Evolutionary conservation across 2,797 vertebrate species (phyloP).

Genomic region (Catamblyrhynchus diadema): DNA sequence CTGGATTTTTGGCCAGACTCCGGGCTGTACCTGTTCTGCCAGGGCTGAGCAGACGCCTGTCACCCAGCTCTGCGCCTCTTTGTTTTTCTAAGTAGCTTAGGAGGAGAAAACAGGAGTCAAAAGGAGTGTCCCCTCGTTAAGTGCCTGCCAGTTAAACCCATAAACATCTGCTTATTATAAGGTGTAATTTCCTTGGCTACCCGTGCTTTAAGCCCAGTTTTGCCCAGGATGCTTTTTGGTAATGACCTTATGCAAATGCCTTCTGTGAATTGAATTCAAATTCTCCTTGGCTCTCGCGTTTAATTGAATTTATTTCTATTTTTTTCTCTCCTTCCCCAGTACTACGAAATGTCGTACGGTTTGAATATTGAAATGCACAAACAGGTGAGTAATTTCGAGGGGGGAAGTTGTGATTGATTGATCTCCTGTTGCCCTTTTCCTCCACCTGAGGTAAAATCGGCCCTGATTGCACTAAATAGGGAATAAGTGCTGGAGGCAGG

Average conservation of each 20-base stretch:
- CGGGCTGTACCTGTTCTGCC: slow-evolving; percentile 47
- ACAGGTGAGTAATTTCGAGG: slow-evolving; percentile 84
- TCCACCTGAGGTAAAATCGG: not conserved
- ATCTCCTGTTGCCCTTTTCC: not conserved
- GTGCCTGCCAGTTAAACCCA: not conserved
- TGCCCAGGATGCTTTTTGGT: not conserved
- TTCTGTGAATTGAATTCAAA: not conserved
- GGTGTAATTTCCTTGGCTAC: slow-evolving; percentile 8
- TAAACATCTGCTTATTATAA: not conserved
- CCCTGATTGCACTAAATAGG: not conserved
- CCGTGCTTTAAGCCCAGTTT: not conserved
- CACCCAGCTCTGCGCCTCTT: slow-evolving; percentile 27
- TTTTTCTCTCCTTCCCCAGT: slow-evolving; percentile 72
- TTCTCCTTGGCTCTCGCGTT: not conserved
- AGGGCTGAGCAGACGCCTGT: slow-evolving; percentile 17
- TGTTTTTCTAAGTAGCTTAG: slow-evolving; percentile 43
- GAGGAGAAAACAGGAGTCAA: slow-evolving; percentile 28
- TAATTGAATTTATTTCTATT: not conserved
- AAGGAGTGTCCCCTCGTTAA: slow-evolving; percentile 11
- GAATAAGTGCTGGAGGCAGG: not conserved
- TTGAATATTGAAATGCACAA: slow-evolving; percentile 99
- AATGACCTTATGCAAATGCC: slow-evolving; percentile 24
- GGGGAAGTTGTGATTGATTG: not conserved
- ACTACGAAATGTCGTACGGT: slow-evolving; percentile 98
- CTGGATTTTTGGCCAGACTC: not conserved